Base-by-base conservation (phyloP, 2,113 vertebrate genomes). In the Amphilophus citrinellus region DNA sequence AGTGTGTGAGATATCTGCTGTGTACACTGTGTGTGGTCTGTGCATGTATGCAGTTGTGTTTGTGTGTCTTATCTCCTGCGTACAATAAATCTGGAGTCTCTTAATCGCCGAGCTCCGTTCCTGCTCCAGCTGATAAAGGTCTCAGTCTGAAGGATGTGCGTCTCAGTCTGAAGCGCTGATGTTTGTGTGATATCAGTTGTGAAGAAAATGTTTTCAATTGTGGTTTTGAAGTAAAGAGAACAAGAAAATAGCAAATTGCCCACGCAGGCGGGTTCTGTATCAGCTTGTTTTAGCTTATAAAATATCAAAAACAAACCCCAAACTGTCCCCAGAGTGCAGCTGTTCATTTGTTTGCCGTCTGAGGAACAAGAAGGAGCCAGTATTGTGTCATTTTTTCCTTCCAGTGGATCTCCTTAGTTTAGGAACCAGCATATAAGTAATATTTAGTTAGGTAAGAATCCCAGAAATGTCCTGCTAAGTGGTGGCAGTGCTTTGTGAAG, bases 21-120 rank as follows among this genome's bases (percentile, higher is more conserved):
- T 85, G 77, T 66, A 63, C 85, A 68, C 10, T 60, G 80, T 91
- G 93, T 94, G 93, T 89, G 92, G 89, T 93, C 91, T 85, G 13
- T 79, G 42, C 37, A 57, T 66, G 77, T 42, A 42, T 82, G 79
- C 62, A 73, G 77, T 66, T 22, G 10, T 82, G 63, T 84, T 60
- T 90, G 61, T 76, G 42, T 20, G 35, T 88, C 82, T 90, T 88
- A 85, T 91, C 86, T 87, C 35, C 42, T 66, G 53, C 79, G 58
- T 22, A 47, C 44, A 82, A 91, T 88, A 89, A 91, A 89, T 88
- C 65, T 18, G 30, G 9, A 50, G 47, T 73, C 84, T 68, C 50
- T 76, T 53, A 53, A 73, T 73, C 65, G 20, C 62, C 35, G 14
- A 50, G 76, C 44, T 32, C 37, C 76, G 27, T 50, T 88, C 62